Base-by-base conservation (phyloP, 2,113 vertebrate species). In the Ptychochromis oligacanthus region DNA sequence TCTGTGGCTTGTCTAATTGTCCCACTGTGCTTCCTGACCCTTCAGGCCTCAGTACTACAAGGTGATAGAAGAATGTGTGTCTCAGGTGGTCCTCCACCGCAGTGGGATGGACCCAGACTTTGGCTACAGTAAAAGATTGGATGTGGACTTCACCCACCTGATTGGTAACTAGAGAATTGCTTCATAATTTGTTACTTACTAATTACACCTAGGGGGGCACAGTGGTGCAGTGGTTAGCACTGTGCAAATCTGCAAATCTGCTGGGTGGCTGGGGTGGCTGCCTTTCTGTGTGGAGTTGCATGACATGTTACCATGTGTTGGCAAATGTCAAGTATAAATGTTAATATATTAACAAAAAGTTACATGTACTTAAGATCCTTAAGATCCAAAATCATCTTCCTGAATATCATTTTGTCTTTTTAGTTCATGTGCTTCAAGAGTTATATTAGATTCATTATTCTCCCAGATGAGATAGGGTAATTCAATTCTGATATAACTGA, bases 41-140 rank as follows among this genome's bases (percentile, higher is more conserved):
- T 38, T 17, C 79, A 99, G 98, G 94, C 97, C 98, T 54, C 98
- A 99, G 80, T 99, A 99, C 94, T 99, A 98, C 96, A 99, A 98
- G 96, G 96, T 99, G 91, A 97, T 99, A 76, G 98, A 99, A 62
- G 98, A 99, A 77, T 98, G 97, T 8, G 92, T 98, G 83, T 97
- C 97, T 3, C 98, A 99, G 94, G 96, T 99, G 81, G 97, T 99
- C 13, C 91, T 99, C 36, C 98, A 99, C 91, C 97, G 97, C 88
- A 98, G 93, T 87, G 98, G 98, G 5, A 97, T 92, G 95, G 98
- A 99, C 90, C 98, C 98, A 0, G 98, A 99, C 91, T 99, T 99
- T 83, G 97, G 96, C 84, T 98, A 96, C 80, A 96, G 97, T 77
- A 96, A 96, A 89, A 93, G 97, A 88, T 72, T 99, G 91, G 98